Percentiles rank a stretch among this genome's conserved stretches.
Evolutionary conservation across 2,797 vertebrate species (phyloP).

Genomic region (Loriculus beryllinus): DNA sequence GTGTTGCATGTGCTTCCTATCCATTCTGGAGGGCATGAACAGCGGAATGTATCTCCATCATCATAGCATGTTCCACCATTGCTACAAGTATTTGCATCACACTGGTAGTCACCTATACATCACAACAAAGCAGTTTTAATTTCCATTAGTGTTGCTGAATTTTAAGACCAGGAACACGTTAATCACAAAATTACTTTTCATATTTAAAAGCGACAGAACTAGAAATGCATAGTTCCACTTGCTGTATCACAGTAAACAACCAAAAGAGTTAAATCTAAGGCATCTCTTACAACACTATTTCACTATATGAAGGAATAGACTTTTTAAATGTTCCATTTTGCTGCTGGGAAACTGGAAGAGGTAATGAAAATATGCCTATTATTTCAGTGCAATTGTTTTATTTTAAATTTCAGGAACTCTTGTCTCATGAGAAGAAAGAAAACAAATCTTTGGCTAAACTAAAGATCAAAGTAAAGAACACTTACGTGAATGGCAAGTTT

Average conservation of each 20-base stretch:
- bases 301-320: not conserved
- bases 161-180: not conserved
- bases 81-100: conserved; percentile 88
- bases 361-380: not conserved
- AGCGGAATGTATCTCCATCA: conserved; percentile 88
- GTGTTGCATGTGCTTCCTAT: conserved; percentile 89
- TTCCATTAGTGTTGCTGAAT: not conserved
- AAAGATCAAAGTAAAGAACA: conserved; percentile 49
- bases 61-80: conserved; percentile 93
- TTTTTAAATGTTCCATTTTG: not conserved
- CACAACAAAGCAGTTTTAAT: not conserved
- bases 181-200: not conserved
- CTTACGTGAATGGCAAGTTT: conserved; percentile 94
- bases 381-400: conserved; percentile 17
- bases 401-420: conserved; percentile 55
- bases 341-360: not conserved
- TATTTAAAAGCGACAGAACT: not conserved
- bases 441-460: not conserved
- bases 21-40: conserved; percentile 87
- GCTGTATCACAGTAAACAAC: not conserved
- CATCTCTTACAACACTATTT: not conserved
- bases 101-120: conserved; percentile 88
- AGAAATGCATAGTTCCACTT: not conserved
- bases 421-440: conserved; percentile 5
- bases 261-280: not conserved